Percentiles rank a stretch among this genome's conserved stretches.
These are phyloP conservation scores for Tragelaphus scriptus DNA, from an alignment of 2,113 vertebrate genomes.

Conservation along the genomic window DNA sequence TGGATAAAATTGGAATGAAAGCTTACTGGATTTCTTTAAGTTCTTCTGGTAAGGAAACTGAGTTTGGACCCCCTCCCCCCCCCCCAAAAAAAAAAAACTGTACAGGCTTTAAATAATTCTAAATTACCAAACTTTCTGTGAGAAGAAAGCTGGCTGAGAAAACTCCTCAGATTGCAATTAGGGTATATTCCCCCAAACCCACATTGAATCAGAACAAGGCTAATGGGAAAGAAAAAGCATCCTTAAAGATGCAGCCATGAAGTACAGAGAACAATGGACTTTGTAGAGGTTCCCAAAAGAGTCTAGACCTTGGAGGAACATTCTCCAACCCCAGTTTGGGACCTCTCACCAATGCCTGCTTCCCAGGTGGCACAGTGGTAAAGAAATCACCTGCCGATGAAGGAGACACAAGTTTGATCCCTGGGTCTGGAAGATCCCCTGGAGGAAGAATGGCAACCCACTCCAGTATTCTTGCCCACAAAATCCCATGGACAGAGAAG, in stretches of 20 bases:
- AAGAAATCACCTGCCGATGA: background rate
- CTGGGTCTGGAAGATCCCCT: background rate
- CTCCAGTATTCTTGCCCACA: background rate
- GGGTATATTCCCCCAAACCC: background rate
- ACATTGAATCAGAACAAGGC: background rate
- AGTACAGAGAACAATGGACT: background rate
- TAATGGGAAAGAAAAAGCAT: accelerated
- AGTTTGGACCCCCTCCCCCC: accelerated
- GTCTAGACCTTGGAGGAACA: background rate
- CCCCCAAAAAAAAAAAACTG: background rate
- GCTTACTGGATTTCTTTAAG: background rate
- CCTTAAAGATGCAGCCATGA: background rate
- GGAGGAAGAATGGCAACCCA: background rate
- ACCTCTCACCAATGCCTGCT: background rate
- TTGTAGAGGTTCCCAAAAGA: background rate
- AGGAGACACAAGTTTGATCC: background rate
- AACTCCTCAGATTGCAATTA: background rate
- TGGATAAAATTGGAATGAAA: background rate
- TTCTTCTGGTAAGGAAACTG: background rate
- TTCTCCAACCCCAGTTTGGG: accelerated
- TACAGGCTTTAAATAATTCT: background rate
- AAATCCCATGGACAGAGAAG: background rate
- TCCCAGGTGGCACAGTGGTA: background rate
- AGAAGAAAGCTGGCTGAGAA: background rate
- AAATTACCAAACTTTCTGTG: background rate